Conservation (phyloP, 2,113 vertebrate species). For the Gymnorhina tibicen region DNA sequence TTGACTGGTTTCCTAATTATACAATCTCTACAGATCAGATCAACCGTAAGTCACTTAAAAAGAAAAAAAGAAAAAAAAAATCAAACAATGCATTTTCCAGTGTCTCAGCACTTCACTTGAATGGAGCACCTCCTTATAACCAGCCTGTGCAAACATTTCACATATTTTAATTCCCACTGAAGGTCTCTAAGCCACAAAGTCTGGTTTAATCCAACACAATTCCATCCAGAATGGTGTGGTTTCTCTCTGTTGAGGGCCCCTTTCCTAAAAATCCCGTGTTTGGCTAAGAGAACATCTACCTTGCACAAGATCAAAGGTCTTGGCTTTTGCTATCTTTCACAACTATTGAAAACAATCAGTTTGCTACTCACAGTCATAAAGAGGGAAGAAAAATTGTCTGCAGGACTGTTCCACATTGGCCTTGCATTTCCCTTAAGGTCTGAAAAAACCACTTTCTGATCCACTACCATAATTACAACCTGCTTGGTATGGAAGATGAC, state of each 20-base stretch:
- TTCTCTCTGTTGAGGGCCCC: background rate
- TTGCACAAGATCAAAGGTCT: background rate
- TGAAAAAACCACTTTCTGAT: background rate
- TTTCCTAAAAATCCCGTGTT: background rate
- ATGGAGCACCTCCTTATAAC: background rate
- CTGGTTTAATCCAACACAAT: background rate
- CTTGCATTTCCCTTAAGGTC: background rate
- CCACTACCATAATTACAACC: background rate
- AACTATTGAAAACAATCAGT: background rate
- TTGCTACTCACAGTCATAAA: background rate
- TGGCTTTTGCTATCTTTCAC: background rate
- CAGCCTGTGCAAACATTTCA: background rate
- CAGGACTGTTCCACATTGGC: background rate
- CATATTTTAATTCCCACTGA: background rate
- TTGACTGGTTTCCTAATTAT: background rate
- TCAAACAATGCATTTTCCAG: background rate
- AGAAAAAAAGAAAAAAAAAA: background rate
- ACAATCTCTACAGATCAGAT: background rate
- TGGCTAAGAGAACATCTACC: background rate
- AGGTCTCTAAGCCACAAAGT: background rate
- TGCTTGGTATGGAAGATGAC: background rate
- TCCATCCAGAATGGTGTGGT: background rate
- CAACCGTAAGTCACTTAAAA: background rate
- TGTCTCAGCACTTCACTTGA: background rate
- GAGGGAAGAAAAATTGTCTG: background rate